Base-by-base conservation (phyloP, 2,797 vertebrate genomes). In the Cossypha dichroa region DNA sequence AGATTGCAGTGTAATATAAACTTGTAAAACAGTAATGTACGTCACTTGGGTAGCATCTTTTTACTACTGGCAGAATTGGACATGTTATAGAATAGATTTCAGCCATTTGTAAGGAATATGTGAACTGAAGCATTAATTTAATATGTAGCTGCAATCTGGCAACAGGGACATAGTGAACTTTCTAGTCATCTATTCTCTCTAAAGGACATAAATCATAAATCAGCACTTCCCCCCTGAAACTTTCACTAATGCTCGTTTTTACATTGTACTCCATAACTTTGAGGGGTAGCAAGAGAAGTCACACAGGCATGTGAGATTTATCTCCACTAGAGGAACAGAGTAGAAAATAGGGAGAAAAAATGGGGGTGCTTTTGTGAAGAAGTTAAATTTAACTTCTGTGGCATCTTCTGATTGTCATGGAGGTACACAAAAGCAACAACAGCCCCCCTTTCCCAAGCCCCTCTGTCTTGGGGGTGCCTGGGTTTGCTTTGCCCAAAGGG, bases 71-170 rank as follows among this genome's bases (percentile, higher is more conserved):
- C 52, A 79, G 51, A 72, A 41, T 15, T 60, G 29, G 58, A 51
- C 31, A 72, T 51, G 58, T 81, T 72, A 45, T 46, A 55, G 73
- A 90, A 41, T 8, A 84, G 21, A 29, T 55, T 95, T 82, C 26
- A 76, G n/a, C 21, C 40, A 36, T 73, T 82, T 72, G 52, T 83
- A 85, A 86, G 48, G 76, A 69, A 78, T 76, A 66, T 36, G 62
- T 88, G 94, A 93, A 75, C 62, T 43, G 73, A 75, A 81, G 51
- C 62, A 76, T 88, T 31, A 72, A 51, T 75, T 89, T 70, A 81
- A 38, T 75, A 40, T n/a, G 13, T 88, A 59, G 46, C 69, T 82
- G 59, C 55, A 84, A 13, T 76, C 51, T 82, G 75, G 52, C 75
- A 90, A 23, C 41, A 60, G 73, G 58, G 76, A 75, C 33, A 59